Base-by-base conservation (phyloP, 2,797 vertebrate species). In the Oreortyx pictus region DNA sequence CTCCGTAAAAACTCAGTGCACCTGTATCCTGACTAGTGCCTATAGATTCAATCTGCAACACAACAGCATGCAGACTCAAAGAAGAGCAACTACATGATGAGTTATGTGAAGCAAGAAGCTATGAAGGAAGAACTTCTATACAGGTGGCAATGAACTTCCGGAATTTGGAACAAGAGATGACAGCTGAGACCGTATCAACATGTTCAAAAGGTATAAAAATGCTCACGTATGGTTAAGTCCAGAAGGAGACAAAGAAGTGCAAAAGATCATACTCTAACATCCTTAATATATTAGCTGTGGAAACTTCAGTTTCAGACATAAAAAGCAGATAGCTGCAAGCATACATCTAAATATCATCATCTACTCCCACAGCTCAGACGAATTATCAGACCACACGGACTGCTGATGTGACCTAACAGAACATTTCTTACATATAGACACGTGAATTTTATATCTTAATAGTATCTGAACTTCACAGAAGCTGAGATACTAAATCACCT, bases 321-420 rank as follows among this genome's bases (percentile, higher is more conserved):
- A 41, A 61, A 49, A 82, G 47, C n/a, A 70, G 46, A 41, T 0
- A 46, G 35, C 13, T 22, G 22, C 11, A 52, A 12, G 5, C 0
- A 11, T 4, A 31, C 37, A 73, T 16, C 29, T 59, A 70, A 73
- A 83, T 7, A 79, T 4, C 5, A 9, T 56, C 39, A 10, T 44
- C 41, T 61, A 61, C 27, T 54, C 11, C 43, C 22, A 44, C 12
- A 44, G 41, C 46, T 25, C 37, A 75, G 33, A 57, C 24, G 68
- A 44, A 2, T 1, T 31, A 65, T 29, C 47, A 62, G 35, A n/a
- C 52, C 50, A 20, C 3, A 46, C 0, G 1, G 47, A 59, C 61
- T 50, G 50, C 33, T 59, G 33, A 39, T 46, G 60, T 80, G 35
- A 59, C 23, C 25, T 43, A 59, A 9, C n/a, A 25, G 8, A 46